These are phyloP conservation scores for Myiozetetes cayanensis DNA, from an alignment of 2,113 vertebrate species.

Conservation along the genomic window DNA sequence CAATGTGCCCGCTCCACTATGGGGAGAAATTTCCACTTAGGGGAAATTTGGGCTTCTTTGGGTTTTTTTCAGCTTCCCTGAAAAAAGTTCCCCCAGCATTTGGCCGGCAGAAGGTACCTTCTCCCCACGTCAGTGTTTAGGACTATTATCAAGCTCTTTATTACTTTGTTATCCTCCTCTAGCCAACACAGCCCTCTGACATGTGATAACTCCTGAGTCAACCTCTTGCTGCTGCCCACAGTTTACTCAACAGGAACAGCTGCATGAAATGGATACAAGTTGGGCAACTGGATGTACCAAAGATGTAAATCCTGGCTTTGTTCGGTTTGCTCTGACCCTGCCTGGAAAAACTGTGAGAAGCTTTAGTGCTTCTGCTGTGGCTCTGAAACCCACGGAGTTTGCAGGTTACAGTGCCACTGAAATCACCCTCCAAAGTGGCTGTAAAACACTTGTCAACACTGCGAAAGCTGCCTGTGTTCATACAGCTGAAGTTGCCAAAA, in stretches of 20 bases:
- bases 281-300: conserved; percentile 41
- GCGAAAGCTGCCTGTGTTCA: conserved; percentile 31
- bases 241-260: conserved; percentile 57
- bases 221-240: conserved; percentile 35
- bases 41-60: neutral
- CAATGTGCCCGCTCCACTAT: accelerated
- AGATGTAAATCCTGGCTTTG: conserved; percentile 63
- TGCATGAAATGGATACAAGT: conserved; percentile 55
- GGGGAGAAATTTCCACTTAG: neutral
- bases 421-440: conserved; percentile 62
- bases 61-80: neutral
- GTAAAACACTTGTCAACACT: conserved; percentile 63
- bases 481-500: conserved; percentile 49
- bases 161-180: neutral
- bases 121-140: neutral
- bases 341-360: conserved; percentile 53
- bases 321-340: conserved; percentile 34
- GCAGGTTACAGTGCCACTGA: conserved; percentile 49
- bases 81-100: neutral
- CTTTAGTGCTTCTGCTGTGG: conserved; percentile 13
- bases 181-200: neutral
- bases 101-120: neutral
- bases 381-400: conserved; percentile 8
- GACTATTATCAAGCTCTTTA: neutral
- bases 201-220: conserved; percentile 50